These are phyloP conservation scores for Ganaspis brasiliensis DNA, from an alignment of 2,888 invertebrate genomes.

Conservation along the genomic window DNA sequence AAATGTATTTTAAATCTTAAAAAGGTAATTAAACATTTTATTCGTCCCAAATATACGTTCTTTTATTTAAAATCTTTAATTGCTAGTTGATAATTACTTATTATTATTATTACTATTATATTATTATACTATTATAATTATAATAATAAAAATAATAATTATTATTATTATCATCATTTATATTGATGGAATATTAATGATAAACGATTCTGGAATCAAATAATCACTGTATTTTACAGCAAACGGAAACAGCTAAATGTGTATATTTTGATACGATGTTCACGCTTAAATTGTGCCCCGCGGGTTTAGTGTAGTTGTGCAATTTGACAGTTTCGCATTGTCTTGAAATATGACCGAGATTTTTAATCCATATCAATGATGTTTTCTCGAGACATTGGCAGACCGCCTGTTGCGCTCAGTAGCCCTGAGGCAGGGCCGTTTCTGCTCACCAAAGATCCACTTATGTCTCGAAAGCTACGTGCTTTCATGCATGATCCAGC, in stretches of 20 bases:
- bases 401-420: conserved; percentile 55
- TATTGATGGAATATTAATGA: too few relatives aligned
- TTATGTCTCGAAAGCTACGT: conserved; percentile 58
- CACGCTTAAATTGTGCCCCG: background rate
- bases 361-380: conserved; percentile 20
- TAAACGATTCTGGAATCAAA: too few relatives aligned
- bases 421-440: conserved; percentile 60
- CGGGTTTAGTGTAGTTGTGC: background rate
- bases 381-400: background rate
- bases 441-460: conserved; percentile 57
- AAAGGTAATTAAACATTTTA: too few relatives aligned
- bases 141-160: too few relatives aligned
- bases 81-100: too few relatives aligned
- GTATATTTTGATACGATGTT: background rate
- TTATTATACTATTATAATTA: too few relatives aligned
- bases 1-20: too few relatives aligned
- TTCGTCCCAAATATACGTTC: too few relatives aligned
- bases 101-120: too few relatives aligned
- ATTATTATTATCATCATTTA: too few relatives aligned
- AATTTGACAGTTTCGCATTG: background rate
- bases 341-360: background rate
- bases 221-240: too few relatives aligned
- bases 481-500: conserved; percentile 45
- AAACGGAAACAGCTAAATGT: background rate
- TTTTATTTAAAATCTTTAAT: too few relatives aligned